Conservation (phyloP, 2,797 vertebrate genomes). For the Eospalax fontanierii region DNA sequence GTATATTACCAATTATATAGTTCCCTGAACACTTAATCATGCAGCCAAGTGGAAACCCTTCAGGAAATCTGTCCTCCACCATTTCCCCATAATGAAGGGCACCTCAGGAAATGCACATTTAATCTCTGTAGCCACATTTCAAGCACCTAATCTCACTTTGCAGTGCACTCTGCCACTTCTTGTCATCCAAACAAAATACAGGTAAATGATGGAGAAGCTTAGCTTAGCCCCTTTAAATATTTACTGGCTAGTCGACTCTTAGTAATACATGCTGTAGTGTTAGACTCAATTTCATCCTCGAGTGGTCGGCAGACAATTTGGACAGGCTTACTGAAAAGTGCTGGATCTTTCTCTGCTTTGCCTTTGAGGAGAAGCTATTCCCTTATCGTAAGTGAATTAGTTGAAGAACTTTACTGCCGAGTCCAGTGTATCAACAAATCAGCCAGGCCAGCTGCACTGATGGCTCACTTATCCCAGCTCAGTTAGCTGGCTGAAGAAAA, state of each 20-base stretch:
- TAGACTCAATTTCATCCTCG: slow-evolving; percentile 86
- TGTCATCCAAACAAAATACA: slow-evolving; percentile 81
- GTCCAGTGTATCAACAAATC: slow-evolving; percentile 74
- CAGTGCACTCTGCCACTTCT: slow-evolving; percentile 71
- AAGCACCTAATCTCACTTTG: slow-evolving; percentile 74
- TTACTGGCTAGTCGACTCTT: slow-evolving; percentile 80
- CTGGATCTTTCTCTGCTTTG: slow-evolving; percentile 69
- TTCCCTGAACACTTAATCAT: slow-evolving; percentile 79
- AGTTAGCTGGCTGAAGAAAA: slow-evolving; percentile 1
- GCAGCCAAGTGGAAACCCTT: slow-evolving; percentile 75
- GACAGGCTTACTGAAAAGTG: slow-evolving; percentile 81
- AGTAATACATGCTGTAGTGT: slow-evolving; percentile 78
- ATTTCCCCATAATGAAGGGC: slow-evolving; percentile 53
- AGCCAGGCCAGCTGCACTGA: slow-evolving; percentile 58
- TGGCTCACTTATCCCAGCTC: slow-evolving; percentile 56
- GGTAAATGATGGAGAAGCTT: slow-evolving; percentile 80
- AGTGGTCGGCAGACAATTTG: slow-evolving; percentile 81
- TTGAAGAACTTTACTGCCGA: slow-evolving; percentile 62
- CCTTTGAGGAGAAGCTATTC: slow-evolving; percentile 80
- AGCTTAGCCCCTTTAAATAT: slow-evolving; percentile 79
- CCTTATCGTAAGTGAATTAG: slow-evolving; percentile 80
- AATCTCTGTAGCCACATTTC: slow-evolving; percentile 71
- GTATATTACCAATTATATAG: slow-evolving; percentile 78
- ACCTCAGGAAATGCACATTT: slow-evolving; percentile 78
- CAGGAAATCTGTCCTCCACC: slow-evolving; percentile 71